Evolutionary conservation across 2,888 invertebrate genomes (phyloP).

Genomic region (Hyppa rectilinea): DNA sequence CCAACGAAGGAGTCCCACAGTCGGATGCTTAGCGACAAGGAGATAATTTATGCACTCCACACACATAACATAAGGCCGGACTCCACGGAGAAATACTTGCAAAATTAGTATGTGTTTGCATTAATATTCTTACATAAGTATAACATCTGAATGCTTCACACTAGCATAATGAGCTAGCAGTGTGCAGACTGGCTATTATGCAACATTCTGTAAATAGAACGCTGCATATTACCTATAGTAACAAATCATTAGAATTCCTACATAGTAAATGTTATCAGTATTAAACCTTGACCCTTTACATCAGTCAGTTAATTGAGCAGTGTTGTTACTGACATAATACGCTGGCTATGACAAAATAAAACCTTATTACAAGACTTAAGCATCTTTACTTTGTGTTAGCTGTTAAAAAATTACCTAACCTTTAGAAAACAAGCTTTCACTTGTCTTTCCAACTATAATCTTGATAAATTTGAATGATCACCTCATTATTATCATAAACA

Average conservation of each 20-base stretch:
- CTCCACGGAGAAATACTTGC: slow-evolving; percentile 95
- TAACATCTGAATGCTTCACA: slow-evolving; percentile 60
- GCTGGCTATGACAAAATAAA: background rate
- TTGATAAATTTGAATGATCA: background rate
- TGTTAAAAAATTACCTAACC: background rate
- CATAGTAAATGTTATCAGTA: slow-evolving; percentile 64
- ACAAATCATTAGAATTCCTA: slow-evolving; percentile 65
- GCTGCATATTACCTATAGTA: slow-evolving; percentile 46
- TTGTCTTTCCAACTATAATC: background rate
- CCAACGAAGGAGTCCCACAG: slow-evolving; percentile 99
- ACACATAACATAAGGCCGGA: slow-evolving; percentile 98
- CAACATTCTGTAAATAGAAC: slow-evolving; percentile 85
- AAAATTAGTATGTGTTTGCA: slow-evolving; percentile 95
- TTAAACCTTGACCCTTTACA: slow-evolving; percentile 71
- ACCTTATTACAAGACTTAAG: background rate
- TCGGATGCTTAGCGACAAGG: slow-evolving; percentile 98
- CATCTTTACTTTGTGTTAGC: background rate
- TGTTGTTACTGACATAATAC: slow-evolving; percentile 7
- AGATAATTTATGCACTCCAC: slow-evolving; percentile 98
- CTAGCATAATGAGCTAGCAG: slow-evolving; percentile 41
- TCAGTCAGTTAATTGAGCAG: slow-evolving; percentile 25
- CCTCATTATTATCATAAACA: background rate
- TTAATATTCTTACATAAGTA: slow-evolving; percentile 60
- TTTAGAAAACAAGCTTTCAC: background rate
- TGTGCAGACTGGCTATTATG: slow-evolving; percentile 78